Evolutionary conservation across 2,888 invertebrate genomes (phyloP), one percentile per base, ranked within the genome.

Genomic region (Ctena decussata): DNA sequence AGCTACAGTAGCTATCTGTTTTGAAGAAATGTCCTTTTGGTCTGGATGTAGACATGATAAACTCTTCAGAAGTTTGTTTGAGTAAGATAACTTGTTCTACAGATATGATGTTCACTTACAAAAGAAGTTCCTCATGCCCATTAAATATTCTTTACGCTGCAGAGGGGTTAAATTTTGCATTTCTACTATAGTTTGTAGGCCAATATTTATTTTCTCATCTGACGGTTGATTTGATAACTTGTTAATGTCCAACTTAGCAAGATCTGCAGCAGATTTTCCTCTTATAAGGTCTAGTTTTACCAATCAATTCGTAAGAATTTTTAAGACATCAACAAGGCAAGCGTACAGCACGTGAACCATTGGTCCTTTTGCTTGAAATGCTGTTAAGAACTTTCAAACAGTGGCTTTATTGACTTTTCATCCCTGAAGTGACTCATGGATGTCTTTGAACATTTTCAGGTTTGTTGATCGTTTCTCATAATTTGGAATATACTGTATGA

Each of bases 381-480:
- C 57, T 57, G 24, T 57, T 57, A 27, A n/a, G n/a, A n/a, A n/a
- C n/a, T n/a, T 41, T 41, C 6, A 41, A 41, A 41, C 41, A 41
- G 41, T 41, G 41, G 41, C 41, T 41, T 41, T 15, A 41, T 15
- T 41, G 41, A 69, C 41, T 41, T 41, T 57, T 27, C 57, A 24
- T 57, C 57, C 27, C 27, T 57, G n/a, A 1, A 57, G 57, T 27
- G 57, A 27, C 12, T 72, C 72, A 79, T 72, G 53, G 72, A 79
- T 79, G 57, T 72, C 57, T 57, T 79, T 79, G 72, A 79, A 39
- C 41, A 72, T 46, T 72, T 79, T 72, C 24, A 72, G 27, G 41
- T 60, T 49, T 53, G 70, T 49, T 46, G 79, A 79, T 27, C 79
- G 46, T 32, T 79, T 79, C 72, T 79, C 79, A 27, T 79, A 27